phyloP scores from a whole-genome alignment of 2,797 vertebrate species.

The Esox masquinongy region DNA sequence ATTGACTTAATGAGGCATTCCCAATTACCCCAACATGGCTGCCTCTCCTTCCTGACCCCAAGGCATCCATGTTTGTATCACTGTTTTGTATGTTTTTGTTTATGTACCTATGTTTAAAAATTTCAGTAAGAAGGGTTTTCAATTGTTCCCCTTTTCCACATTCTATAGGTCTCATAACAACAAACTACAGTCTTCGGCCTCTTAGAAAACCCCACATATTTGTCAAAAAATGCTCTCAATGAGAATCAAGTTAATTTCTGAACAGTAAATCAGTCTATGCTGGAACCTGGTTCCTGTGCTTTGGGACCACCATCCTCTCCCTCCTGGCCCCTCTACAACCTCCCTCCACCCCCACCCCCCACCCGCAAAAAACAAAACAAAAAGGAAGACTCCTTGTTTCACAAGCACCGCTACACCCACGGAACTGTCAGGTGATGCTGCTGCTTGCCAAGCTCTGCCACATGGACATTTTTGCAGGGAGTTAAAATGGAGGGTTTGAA shows the following conservation, averaged over 20 bases:
- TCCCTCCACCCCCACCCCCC: conserved; percentile 44
- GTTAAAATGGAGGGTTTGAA: conserved; percentile 38
- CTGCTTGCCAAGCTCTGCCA: conserved; percentile 35
- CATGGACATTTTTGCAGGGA: conserved; percentile 45
- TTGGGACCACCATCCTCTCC: conserved; percentile 35
- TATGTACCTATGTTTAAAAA: conserved; percentile 39
- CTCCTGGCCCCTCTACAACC: conserved; percentile 6
- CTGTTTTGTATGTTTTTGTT: conserved; percentile 56
- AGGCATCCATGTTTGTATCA: conserved; percentile 48
- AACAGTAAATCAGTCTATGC: conserved; percentile 70
- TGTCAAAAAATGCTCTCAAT: conserved; percentile 55
- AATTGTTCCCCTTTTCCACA: conserved; percentile 83
- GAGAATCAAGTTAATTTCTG: conserved; percentile 72
- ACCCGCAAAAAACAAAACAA: conserved; percentile 54
- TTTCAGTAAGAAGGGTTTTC: conserved; percentile 74
- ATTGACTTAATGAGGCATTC: conserved; percentile 57
- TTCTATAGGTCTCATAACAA: conserved; percentile 99
- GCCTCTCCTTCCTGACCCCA: conserved; percentile 36
- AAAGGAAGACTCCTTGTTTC: conserved; percentile 36
- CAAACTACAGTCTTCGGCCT: conserved; percentile 97
- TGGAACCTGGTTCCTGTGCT: conserved; percentile 48
- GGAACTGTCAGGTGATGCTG: conserved; percentile 35
- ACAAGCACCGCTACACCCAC: conserved; percentile 49
- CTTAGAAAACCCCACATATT: conserved; percentile 79
- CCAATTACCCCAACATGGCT: conserved; percentile 64